Conservation (phyloP, 2,113 vertebrate genomes). For the Lanius ludovicianus region DNA sequence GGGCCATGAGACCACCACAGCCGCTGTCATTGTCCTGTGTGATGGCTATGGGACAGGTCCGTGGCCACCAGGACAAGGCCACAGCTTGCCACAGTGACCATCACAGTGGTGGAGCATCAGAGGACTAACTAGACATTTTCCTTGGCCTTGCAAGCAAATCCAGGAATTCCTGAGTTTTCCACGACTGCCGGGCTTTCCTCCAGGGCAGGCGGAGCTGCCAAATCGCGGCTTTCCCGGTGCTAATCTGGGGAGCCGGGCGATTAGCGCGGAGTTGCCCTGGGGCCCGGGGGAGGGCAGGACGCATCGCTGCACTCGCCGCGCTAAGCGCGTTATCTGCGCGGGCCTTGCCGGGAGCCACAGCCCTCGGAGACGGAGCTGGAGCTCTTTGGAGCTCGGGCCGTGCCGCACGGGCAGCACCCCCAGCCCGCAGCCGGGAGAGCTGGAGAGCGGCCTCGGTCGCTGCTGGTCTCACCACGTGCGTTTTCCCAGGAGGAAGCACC, state of each 20-base stretch:
- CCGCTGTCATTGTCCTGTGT: rapidly evolving
- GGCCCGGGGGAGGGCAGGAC: not conserved
- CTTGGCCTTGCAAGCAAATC: not conserved
- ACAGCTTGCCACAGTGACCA: not conserved
- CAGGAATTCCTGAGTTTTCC: conserved; percentile 17
- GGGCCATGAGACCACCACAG: not conserved
- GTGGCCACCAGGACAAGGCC: not conserved
- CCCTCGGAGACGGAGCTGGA: not conserved
- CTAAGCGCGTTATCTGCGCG: not conserved
- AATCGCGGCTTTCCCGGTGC: not conserved
- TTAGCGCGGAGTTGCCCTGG: not conserved
- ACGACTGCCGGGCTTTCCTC: not conserved
- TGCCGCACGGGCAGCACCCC: rapidly evolving
- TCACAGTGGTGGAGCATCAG: rapidly evolving
- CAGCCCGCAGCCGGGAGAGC: not conserved
- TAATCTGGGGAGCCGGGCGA: not conserved
- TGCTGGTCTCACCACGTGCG: rapidly evolving
- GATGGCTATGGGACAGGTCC: rapidly evolving
- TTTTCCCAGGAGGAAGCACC: not conserved
- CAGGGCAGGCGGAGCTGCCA: not conserved
- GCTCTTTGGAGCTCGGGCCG: rapidly evolving
- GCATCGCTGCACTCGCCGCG: not conserved
- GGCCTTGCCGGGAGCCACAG: not conserved
- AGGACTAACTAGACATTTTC: not conserved
- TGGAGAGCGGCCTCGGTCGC: rapidly evolving